Conservation (phyloP, 2,797 vertebrate species). For the Epinephelus malabaricus region DNA sequence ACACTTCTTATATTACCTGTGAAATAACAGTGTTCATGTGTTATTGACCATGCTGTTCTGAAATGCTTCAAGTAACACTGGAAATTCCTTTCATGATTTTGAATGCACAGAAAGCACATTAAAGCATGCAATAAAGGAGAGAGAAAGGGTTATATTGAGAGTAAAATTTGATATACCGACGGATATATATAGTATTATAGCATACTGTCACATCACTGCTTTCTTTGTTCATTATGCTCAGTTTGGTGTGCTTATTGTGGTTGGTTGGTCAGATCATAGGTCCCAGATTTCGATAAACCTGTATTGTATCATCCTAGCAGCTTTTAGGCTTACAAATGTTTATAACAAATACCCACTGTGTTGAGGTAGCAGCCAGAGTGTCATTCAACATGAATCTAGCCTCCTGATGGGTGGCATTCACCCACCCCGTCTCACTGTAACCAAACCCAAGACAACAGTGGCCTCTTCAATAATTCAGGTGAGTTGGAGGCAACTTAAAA, state of each 20-base stretch:
- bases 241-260: background rate
- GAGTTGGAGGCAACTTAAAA: constrained; percentile 82
- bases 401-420: constrained; percentile 67
- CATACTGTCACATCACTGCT: background rate
- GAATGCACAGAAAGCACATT: background rate
- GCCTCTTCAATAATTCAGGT: constrained; percentile 88
- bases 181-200: too few relatives aligned
- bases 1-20: constrained; percentile 17
- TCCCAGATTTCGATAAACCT: constrained; percentile 23
- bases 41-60: background rate
- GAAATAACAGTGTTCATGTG: constrained; percentile 11
- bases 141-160: too few relatives aligned
- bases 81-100: constrained; percentile 2
- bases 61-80: background rate
- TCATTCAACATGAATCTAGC: constrained; percentile 65
- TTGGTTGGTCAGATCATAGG: constrained; percentile 26
- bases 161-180: too few relatives aligned
- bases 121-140: background rate
- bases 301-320: constrained; percentile 17
- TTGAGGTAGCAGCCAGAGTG: constrained; percentile 56
- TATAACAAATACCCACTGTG: constrained; percentile 46
- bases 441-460: constrained; percentile 78
- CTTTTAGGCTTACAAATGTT: constrained; percentile 51
- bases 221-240: background rate
- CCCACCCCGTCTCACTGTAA: constrained; percentile 71